Conservation (phyloP, 2,888 invertebrate genomes). For the Drosophila pseudotalamancana region DNA sequence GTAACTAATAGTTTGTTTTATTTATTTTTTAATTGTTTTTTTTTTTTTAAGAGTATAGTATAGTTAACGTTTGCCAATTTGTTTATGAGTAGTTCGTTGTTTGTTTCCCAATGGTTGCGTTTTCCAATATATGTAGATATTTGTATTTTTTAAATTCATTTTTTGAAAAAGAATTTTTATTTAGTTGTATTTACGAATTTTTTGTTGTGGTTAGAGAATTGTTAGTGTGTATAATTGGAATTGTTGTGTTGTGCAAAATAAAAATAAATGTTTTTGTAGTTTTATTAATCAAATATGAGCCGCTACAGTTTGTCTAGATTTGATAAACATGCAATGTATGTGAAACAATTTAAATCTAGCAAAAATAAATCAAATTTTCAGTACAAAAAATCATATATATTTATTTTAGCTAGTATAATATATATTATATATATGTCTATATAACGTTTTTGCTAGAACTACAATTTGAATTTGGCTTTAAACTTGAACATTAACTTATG, state of each 20-base stretch:
- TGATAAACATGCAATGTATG: constrained; percentile 37
- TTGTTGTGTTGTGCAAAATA: constrained; percentile 64
- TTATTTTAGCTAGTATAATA: constrained; percentile 50
- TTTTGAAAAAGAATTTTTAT: constrained; percentile 22
- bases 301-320: constrained; percentile 27
- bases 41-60: constrained; percentile 9
- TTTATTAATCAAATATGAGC: constrained; percentile 28
- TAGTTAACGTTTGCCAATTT: constrained; percentile 22
- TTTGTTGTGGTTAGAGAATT: constrained; percentile 34
- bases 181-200: constrained; percentile 55
- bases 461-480: constrained; percentile 67
- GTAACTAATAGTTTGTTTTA: constrained; percentile 77
- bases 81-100: constrained; percentile 24
- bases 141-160: constrained; percentile 13
- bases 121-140: constrained; percentile 40
- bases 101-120: constrained; percentile 38
- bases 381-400: constrained; percentile 70
- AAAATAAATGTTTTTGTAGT: constrained; percentile 12
- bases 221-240: constrained; percentile 58
- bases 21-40: constrained; percentile 21
- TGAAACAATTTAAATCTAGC: constrained; percentile 20
- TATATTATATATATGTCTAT: constrained; percentile 29
- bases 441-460: constrained; percentile 45
- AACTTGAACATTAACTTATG: constrained; percentile 44
- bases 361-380: constrained; percentile 44